Base-by-base conservation (phyloP, 2,113 vertebrate species). In the Bujurquina vittata region DNA sequence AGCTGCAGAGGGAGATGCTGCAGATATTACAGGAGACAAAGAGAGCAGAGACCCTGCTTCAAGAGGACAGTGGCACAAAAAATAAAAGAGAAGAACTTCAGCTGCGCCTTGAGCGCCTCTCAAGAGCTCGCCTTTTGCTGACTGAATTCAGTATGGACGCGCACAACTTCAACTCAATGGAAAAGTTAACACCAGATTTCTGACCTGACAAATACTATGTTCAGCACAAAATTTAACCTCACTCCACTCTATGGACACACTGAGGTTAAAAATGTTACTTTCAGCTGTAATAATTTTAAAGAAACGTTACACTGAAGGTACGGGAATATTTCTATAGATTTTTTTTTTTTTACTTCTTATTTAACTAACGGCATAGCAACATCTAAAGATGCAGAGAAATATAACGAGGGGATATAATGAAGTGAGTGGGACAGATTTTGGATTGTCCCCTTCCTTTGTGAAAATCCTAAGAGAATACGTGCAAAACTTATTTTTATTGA, bases 1-100 rank as follows among this genome's bases (percentile, higher is more conserved):
- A 89, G 5, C 80, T 99, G 61, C 95, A 97, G 81, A 96, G 91
- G 7, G 59, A 88, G 69, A 96, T 97, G 96, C 67, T 98, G 43
- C 95, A 96, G 29, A 92, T 97, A 29, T 49, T 98, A 10, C 96
- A 97, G 76, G 87, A 95, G 3, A 96, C 87, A 67, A 91, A 95
- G 1, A 82, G 61, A 2, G 4, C 91, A 1, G 86, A 69, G 14
- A 1, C 86, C 46, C 79, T 97, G 12, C 96, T 98, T 20, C 86
- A 94, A 40, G 97, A 98, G 14, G 95, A 96, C 18, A 33, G 8
- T 33, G 15, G 9, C 59, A 61, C 59, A 61, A 62, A 62, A 62
- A 37, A 12, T n/a, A 10, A 35, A 37, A 35, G 60, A 37, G 31
- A 62, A 35, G 18, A 37, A n/a, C 60, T 62, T 62, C 20, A 62